Evolutionary conservation across 2,888 invertebrate species (phyloP), one percentile per base, ranked within the genome.

Genomic region (Octodonta nipae): DNA sequence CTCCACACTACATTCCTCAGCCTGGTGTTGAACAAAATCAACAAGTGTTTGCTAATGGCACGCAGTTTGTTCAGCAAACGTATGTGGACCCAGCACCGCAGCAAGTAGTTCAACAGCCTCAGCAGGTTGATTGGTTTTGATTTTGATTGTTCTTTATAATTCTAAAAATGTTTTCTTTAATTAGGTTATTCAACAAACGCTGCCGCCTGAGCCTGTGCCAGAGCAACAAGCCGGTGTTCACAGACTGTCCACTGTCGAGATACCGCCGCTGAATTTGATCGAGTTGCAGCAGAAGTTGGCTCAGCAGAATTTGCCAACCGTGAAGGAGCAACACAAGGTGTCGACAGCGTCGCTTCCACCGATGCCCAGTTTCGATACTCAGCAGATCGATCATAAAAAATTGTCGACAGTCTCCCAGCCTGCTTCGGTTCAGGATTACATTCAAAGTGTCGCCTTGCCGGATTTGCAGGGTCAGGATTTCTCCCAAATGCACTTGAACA

Each of bases 271-370:
- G 42, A 59, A 60, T 41, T 42, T 60, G 12, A 52, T 49, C 12
- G 58, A 60, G 41, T 41, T 60, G 25, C 57, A 61, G 30, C 55
- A 58, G 36, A 56, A 58, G 38, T 40, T 59, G 26, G 52, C 54
- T 1, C 59, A 59, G 36, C 58, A 55, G 28, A 50, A 54, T 25
- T 28, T 47, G 14, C 46, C 55, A 7, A 55, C 55, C 3, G 56
- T 52, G 52, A 51, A 53, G 5, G 38, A 43, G 8, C 44, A 46
- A 16, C 45, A 45, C 22, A 37, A 41, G 25, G 34, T 36, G 12
- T 57, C 56, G 3, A 57, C 56, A 1, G 44, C 49, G 2, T 58
- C 59, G 4, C 37, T 58, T 13, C 60, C 60, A 5, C 56, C 59
- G 3, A 49, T 56, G 42, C 40, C 52, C 1, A 49, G 40, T n/a